Evolutionary conservation across 2,797 vertebrate species (phyloP), one percentile per base, ranked within the genome.

Genomic region (Gila robusta): DNA sequence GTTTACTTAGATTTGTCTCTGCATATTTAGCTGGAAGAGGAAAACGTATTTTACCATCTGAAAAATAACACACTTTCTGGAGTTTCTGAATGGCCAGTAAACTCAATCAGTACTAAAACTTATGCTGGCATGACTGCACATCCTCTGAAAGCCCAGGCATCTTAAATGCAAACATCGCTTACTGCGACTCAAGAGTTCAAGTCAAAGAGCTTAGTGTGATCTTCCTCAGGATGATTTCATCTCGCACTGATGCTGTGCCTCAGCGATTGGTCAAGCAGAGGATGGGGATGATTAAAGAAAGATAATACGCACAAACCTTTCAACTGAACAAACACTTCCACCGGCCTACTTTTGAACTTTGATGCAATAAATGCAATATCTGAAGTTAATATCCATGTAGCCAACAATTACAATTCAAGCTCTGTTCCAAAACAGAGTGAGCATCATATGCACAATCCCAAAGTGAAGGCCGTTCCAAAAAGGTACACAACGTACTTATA

Each of bases 131-230:
- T 37, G 52, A 64, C 66, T 71, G 54, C 76, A 85, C 66, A 28
- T 79, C 74, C 52, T 59, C 41, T 16, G 8, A 71, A 26, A 79
- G 66, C 4, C n/a, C 26, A 71, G 23, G 47, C 64, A 79, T 70
- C 74, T 79, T 49, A 8, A 72, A 44, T 59, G 26, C 76, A 84
- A 84, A 69, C 83, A 84, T 69, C 3, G n/a, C 64, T 54, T 44
- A 32, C 28, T 62, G 26, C 2, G 14, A 37, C 9, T 35, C 41
- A 35, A 26, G 14, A 73, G 49, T 32, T 72, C 70, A 64, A 44
- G 37, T 78, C 37, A 17, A 44, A 79, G 52, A 79, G 83, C 66
- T 71, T 62, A 85, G 49, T 47, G 17, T 69, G 49, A 39, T 69
- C 47, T 78, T 76, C 23, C n/a, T 67, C 62, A 54, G 32, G 5